Evolutionary conservation across 1,140 invertebrate species (phyloP).

Genomic region (Listronotus bonariensis): DNA sequence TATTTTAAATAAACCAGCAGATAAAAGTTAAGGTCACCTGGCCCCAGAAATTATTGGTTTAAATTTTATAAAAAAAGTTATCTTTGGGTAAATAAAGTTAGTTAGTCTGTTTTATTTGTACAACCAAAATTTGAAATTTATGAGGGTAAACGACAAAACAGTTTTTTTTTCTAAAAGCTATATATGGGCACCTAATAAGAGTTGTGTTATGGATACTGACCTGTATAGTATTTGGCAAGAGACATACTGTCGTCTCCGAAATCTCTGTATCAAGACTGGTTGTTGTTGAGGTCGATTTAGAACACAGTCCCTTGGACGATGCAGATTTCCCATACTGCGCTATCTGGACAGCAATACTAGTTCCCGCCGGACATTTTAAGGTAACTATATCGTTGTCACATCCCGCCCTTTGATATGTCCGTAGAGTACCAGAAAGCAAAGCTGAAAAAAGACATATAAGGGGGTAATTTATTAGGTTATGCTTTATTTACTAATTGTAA

Average conservation of each 20-base stretch:
- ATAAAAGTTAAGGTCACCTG: too few relatives aligned
- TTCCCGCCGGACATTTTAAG: constrained; percentile 82
- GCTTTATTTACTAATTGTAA: too few relatives aligned
- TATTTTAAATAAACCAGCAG: neutral
- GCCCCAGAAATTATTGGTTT: too few relatives aligned
- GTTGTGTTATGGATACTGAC: constrained; percentile 55
- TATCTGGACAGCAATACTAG: constrained; percentile 84
- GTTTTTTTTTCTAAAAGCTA: too few relatives aligned
- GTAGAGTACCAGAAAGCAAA: constrained; percentile 82
- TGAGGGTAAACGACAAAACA: too few relatives aligned
- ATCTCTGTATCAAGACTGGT: constrained; percentile 31
- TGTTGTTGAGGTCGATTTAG: constrained; percentile 51
- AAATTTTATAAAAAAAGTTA: too few relatives aligned
- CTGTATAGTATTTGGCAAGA: constrained; percentile 62
- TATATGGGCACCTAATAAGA: too few relatives aligned
- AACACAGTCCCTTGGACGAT: constrained; percentile 55
- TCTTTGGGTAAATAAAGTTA: too few relatives aligned
- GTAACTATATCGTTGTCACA: constrained; percentile 86
- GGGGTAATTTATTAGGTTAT: too few relatives aligned
- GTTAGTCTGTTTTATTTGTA: too few relatives aligned
- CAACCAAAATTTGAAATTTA: too few relatives aligned
- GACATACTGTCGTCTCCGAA: constrained; percentile 58
- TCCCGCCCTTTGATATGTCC: constrained; percentile 83
- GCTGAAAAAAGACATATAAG: constrained; percentile 61
- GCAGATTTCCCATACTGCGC: constrained; percentile 68